Evolutionary conservation across 1,140 invertebrate species (phyloP).

Genomic region (Drosophila sulfurigaster): DNA sequence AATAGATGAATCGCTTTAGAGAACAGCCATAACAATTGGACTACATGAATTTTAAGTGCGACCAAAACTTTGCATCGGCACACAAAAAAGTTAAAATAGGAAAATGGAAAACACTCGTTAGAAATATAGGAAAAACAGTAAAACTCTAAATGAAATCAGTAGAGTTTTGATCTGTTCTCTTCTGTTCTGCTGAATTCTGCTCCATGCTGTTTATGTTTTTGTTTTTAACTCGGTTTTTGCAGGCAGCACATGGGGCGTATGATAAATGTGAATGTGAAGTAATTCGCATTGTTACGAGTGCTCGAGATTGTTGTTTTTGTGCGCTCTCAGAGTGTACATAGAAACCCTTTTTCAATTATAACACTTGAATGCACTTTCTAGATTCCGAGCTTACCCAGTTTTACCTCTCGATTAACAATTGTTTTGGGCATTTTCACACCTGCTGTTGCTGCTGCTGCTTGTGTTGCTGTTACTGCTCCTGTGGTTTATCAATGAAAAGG

Average conservation of each 20-base stretch:
- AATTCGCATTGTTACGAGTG: constrained; percentile 63
- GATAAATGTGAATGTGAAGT: constrained; percentile 74
- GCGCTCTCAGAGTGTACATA: constrained; percentile 29
- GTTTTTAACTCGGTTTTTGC: constrained; percentile 26
- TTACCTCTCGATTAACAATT: constrained; percentile 36
- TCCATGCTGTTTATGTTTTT: constrained; percentile 9
- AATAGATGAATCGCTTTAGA: constrained; percentile 7
- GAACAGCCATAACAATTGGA: constrained; percentile 53
- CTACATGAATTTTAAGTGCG: constrained; percentile 64
- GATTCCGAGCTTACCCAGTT: constrained; percentile 14
- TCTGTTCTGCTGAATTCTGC: not conserved
- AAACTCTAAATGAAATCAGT: constrained; percentile 54
- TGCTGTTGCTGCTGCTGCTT: constrained; percentile 13
- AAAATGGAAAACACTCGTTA: constrained; percentile 11
- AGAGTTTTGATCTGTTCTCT: constrained; percentile 16
- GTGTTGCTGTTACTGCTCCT: constrained; percentile 4
- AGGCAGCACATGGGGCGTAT: constrained; percentile 64
- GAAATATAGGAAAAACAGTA: constrained; percentile 21
- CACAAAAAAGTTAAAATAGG: constrained; percentile 13
- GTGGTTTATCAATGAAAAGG: constrained; percentile 41
- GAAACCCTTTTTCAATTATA: constrained; percentile 79
- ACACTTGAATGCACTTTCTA: constrained; percentile 68
- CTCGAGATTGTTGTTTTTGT: constrained; percentile 20
- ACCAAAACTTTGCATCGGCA: constrained; percentile 33
- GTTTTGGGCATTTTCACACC: constrained; percentile 60